These are phyloP conservation scores for Etheostoma nigrum DNA, from an alignment of 2,797 vertebrate genomes.

Conservation along the genomic window DNA sequence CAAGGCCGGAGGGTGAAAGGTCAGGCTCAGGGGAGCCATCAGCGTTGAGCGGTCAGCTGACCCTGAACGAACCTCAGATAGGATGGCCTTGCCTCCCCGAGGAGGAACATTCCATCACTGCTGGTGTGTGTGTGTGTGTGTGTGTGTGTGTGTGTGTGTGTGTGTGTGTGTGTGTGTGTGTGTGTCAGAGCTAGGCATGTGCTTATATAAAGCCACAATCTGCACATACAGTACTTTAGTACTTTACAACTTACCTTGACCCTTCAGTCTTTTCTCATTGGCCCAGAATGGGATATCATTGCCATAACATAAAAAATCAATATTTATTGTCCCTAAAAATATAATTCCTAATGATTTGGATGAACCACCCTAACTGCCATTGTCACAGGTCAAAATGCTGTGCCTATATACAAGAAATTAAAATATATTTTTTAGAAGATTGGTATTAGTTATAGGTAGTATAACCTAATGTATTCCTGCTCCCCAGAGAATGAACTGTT, in stretches of 20 bases:
- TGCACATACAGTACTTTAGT: slow-evolving; percentile 4
- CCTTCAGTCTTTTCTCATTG: not conserved
- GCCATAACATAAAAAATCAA: not conserved
- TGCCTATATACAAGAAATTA: not conserved
- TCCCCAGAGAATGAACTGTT: not conserved
- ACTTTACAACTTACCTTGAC: not conserved
- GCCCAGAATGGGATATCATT: not conserved
- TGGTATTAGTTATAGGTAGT: not conserved
- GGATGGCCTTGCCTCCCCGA: slow-evolving; percentile 57
- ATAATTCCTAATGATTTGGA: not conserved
- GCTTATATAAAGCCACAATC: slow-evolving; percentile 13
- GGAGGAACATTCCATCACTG: slow-evolving; percentile 68
- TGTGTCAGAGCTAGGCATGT: slow-evolving; percentile 5
- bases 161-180: too few species aligned
- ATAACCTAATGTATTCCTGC: not conserved
- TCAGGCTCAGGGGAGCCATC: slow-evolving; percentile 77
- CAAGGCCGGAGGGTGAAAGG: slow-evolving; percentile 67
- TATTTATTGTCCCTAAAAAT: not conserved
- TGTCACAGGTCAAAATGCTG: not conserved
- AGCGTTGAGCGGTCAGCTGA: slow-evolving; percentile 71
- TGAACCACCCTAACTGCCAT: not conserved
- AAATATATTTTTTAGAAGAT: not conserved
- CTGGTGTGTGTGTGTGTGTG: slow-evolving; percentile 34
- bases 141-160: slow-evolving; percentile 35
- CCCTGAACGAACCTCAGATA: slow-evolving; percentile 73